Evolutionary conservation across 30 jellyfish, hydroid and myxozoan genomes (phyloP), one percentile per base, ranked within the genome.

Genomic region (Pseudorhiza aurosa): DNA sequence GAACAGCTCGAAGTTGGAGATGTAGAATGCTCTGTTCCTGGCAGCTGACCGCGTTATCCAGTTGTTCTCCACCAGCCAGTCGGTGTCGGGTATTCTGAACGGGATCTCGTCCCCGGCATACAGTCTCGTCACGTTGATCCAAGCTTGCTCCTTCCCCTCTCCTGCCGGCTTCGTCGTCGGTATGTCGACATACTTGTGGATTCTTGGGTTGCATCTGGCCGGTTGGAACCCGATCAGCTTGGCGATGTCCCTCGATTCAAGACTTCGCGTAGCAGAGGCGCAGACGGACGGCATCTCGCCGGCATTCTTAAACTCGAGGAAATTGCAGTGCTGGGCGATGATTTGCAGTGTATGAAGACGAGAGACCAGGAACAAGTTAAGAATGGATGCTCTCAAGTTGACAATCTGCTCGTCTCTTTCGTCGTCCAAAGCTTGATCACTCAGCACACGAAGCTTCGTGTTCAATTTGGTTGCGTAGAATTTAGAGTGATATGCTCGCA

Each of bases 251-350:
- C 24, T 60, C 6, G 60, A 72, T 17, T 45, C 70, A 15, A 78
- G 31, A 8, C 64, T 35, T 9, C n/a, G n/a, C 73, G 62, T 36
- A 14, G 90, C 85, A 5, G 47, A 37, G 2, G 60, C 58, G 68
- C 93, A 81, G 17, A 51, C 69, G 3, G 53, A n/a, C 30, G 82
- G 85, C 69, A 47, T 57, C 0, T 36, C 77, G 2, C 93, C 93
- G 27, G 86, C 93, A 3, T 81, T 69, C 30, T 49, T 46, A 80
- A 43, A 81, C 47, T 81, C 86, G 32, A 71, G 62, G 60, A 27
- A 65, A 59, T 81, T 65, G 32, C 93, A 81, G 27, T 81, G 55
- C 62, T 69, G 86, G 7, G 51, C 31, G 3, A 69, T 40, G 1
- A 67, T 37, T 39, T 81, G 93, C 0, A 56, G 30, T 35, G 60